Evolutionary conservation across 2,888 invertebrate species (phyloP).

Genomic region (Bembecia ichneumoniformis): DNA sequence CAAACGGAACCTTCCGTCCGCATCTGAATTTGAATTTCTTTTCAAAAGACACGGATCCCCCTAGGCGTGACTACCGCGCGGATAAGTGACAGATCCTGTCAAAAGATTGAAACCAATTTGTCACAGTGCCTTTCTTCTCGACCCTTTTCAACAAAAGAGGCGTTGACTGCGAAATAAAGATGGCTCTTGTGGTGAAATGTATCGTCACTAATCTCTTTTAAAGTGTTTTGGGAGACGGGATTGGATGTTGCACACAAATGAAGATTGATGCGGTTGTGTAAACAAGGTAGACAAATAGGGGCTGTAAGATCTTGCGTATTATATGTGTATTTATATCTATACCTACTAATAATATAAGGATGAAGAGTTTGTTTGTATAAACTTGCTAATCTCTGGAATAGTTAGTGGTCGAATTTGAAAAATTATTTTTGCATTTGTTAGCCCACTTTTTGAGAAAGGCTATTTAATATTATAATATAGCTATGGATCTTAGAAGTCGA

Average conservation of each 20-base stretch:
- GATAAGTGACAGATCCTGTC: slow-evolving; percentile 36
- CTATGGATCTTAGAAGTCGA: no score
- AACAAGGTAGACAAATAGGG: slow-evolving; percentile 45
- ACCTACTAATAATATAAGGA: slow-evolving; percentile 25
- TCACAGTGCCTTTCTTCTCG: slow-evolving; percentile 17
- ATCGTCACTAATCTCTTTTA: slow-evolving; percentile 29
- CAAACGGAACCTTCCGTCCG: slow-evolving; percentile 28
- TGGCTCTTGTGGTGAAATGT: slow-evolving; percentile 32
- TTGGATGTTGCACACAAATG: slow-evolving; percentile 56
- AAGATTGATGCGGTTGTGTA: slow-evolving; percentile 53
- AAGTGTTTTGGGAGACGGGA: slow-evolving; percentile 25
- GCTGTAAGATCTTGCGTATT: slow-evolving; percentile 15
- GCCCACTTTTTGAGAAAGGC: no score
- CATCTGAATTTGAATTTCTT: slow-evolving; percentile 33
- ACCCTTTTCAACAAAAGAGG: slow-evolving; percentile 19
- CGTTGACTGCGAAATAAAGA: slow-evolving; percentile 23
- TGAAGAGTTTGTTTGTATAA: slow-evolving; percentile 31
- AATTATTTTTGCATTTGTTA: no score
- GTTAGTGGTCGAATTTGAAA: no score
- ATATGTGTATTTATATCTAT: slow-evolving; percentile 33
- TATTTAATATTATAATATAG: no score
- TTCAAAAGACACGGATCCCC: slow-evolving; percentile 24
- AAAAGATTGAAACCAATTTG: slow-evolving; percentile 12
- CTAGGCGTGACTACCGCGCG: slow-evolving; percentile 25
- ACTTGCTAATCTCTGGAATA: no score